Evolutionary conservation across 2,888 invertebrate species (phyloP).

Genomic region (Eupithecia insigniata): DNA sequence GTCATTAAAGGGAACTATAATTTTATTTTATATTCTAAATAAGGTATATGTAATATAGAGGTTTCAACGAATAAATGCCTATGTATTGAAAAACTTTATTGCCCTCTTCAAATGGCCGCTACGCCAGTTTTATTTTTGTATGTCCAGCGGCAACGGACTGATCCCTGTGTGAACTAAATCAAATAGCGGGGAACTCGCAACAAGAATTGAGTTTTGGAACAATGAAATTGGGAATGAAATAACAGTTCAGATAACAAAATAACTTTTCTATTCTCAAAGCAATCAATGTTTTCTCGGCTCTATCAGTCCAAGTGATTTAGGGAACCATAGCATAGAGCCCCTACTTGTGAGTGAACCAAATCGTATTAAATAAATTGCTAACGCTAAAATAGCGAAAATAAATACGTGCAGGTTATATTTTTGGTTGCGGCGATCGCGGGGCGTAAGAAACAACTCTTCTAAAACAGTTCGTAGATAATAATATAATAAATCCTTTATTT

Average conservation of each 20-base stretch:
- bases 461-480: no score
- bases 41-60: no score
- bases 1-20: no score
- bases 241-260: conserved; percentile 13
- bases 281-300: conserved; percentile 8
- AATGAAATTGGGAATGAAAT: conserved; percentile 6
- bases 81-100: conserved; percentile 23
- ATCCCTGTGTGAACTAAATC: conserved; percentile 16
- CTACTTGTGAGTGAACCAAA: background rate
- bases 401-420: no score
- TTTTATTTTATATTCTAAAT: no score
- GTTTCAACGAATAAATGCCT: background rate
- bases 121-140: conserved; percentile 27
- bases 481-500: no score
- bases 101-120: conserved; percentile 26
- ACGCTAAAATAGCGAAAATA: no score
- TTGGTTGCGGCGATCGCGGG: no score
- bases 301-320: background rate
- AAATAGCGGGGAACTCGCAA: conserved; percentile 3
- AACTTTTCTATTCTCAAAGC: conserved; percentile 11
- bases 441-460: no score
- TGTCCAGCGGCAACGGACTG: background rate
- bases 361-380: background rate
- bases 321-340: background rate
- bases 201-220: conserved; percentile 7